Percentiles rank a stretch among this genome's conserved stretches.
Conservation (phyloP, 2,797 vertebrate genomes). For the Acipenser transmontanus region DNA sequence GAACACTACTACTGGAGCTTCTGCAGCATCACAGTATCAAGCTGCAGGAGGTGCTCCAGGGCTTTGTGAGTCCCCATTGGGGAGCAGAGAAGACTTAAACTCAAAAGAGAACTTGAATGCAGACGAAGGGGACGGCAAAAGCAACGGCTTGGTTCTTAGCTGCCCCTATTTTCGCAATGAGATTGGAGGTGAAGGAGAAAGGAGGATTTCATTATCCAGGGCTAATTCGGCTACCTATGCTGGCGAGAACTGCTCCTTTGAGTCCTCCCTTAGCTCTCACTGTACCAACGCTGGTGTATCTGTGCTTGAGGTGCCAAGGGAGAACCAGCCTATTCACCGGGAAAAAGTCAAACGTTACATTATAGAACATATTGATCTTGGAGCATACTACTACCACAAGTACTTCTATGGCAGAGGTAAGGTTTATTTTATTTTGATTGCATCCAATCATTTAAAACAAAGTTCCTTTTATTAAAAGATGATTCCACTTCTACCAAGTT, state of each 20-base stretch:
- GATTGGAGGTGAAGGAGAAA: constrained; percentile 87
- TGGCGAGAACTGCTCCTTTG: constrained; percentile 85
- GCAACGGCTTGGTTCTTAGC: constrained; percentile 75
- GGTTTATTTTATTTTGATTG: constrained; percentile 1
- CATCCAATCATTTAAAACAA: no score
- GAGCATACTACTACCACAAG: constrained; percentile 94
- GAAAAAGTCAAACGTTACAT: constrained; percentile 97
- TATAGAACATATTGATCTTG: constrained; percentile 95
- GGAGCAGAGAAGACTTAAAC: constrained; percentile 90
- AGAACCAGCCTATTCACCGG: constrained; percentile 88
- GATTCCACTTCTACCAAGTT: no score
- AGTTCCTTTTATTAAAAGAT: no score
- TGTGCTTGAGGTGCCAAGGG: constrained; percentile 88
- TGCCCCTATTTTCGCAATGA: constrained; percentile 94
- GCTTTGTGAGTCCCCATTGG: constrained; percentile 78
- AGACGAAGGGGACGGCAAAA: constrained; percentile 91
- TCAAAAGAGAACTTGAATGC: constrained; percentile 84
- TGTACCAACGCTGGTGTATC: constrained; percentile 96
- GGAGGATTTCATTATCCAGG: constrained; percentile 83
- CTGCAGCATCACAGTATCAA: constrained; percentile 76
- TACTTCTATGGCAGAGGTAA: constrained; percentile 96
- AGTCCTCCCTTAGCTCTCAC: constrained; percentile 92
- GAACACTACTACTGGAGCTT: constrained; percentile 92
- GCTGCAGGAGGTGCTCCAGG: constrained; percentile 46
- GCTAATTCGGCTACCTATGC: constrained; percentile 71